These are phyloP conservation scores for Drosophila rhopaloa DNA, from an alignment of 1,140 invertebrate species.

Conservation along the genomic window DNA sequence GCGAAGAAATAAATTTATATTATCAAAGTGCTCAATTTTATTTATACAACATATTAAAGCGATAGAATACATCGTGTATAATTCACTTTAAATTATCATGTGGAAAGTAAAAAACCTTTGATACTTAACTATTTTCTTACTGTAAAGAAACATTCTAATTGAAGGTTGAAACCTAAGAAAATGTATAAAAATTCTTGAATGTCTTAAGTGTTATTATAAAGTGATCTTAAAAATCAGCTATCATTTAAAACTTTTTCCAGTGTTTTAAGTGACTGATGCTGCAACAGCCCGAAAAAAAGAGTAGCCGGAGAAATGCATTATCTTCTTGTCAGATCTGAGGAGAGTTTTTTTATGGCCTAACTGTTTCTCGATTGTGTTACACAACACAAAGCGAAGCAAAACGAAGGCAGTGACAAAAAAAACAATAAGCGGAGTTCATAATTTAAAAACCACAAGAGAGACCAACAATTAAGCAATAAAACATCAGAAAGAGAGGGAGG, in stretches of 20 bases:
- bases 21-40: too few species aligned
- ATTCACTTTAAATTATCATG: too few species aligned
- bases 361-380: constrained; percentile 68
- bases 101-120: too few species aligned
- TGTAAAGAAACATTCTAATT: background rate
- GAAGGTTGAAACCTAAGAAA: background rate
- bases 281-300: constrained; percentile 19
- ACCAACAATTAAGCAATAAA: constrained; percentile 80
- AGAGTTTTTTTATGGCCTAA: constrained; percentile 70
- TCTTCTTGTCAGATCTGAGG: constrained; percentile 66
- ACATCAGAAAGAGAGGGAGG: constrained; percentile 14
- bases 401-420: constrained; percentile 41
- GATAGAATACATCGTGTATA: too few species aligned
- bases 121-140: too few species aligned
- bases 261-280: constrained; percentile 7
- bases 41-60: too few species aligned
- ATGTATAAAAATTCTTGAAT: too few species aligned
- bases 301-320: constrained; percentile 69
- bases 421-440: constrained; percentile 35
- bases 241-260: background rate
- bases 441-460: constrained; percentile 54
- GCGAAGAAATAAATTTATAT: background rate
- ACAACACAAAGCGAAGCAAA: constrained; percentile 54
- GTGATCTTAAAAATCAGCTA: background rate
- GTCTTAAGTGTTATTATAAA: too few species aligned